Base-by-base conservation (phyloP, 2,797 vertebrate species). In the Malurus splendens region DNA sequence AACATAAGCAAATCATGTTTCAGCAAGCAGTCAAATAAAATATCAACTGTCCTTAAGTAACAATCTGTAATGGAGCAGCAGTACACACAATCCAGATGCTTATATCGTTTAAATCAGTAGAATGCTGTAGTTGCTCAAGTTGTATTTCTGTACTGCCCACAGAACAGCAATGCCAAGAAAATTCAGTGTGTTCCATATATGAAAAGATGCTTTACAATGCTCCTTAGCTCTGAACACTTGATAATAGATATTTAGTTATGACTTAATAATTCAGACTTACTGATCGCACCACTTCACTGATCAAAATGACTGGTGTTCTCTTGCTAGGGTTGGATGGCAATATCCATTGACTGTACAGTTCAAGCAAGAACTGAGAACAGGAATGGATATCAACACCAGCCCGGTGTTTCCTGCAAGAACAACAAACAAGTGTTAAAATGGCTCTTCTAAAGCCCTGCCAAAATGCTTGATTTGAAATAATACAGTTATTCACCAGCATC, bases 341-440 rank as follows among this genome's bases (percentile, higher is more conserved):
- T 75, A 99, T 96, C 99, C 99, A 99, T 95, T 99, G 99, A 85
- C 98, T 99, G 82, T 99, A 99, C 42, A 99, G 96, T 81, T 99
- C 99, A 70, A 99, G 97, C 51, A 99, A 96, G 89, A 99, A 99
- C 96, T 99, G 99, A 36, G 99, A 99, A 86, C 99, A 99, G 39
- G 99, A 99, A 95, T 99, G 99, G 90, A 99, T 99, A 90, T 99
- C 99, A 38, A 99, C 99, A 6, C 99, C 99, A 44, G 99, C 99
- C 54, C 99, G 98, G 79, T 99, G 99, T 64, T 99, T 99, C 97
- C 99, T 99, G 95, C 61, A 80, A 82, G 77, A 33, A 85, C 30
- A 92, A 72, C 3, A 54, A 70, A 4, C 10, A 84, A 56, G 8
- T 8, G 41, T 86, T 78, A 64, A 51, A 68, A 42, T 4, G 20